Evolutionary conservation across 2,888 invertebrate species (phyloP), one percentile per base, ranked within the genome.

Genomic region (Ethmia dodecea): DNA sequence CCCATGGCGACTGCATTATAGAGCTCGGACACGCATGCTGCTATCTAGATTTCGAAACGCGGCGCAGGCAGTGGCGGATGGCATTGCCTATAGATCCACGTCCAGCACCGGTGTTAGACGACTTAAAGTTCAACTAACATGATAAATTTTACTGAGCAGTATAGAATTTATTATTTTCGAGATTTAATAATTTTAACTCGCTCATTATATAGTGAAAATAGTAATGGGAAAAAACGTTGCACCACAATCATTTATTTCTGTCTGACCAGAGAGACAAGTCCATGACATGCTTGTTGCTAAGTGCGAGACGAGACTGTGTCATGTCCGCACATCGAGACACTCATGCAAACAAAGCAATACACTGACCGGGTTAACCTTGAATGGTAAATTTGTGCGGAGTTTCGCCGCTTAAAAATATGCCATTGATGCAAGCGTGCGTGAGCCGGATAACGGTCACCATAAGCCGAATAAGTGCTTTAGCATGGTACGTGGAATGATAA

Each of bases 281-380:
- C 28, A 15, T 24, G 10, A 13, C 22, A 12, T 22, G 20, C 13
- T 26, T 13, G 35, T 38, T 32, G 24, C 28, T 8, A 14, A 37
- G 35, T 24, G 27, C 36, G 28, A 37, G 32, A 26, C 38, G 10
- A 28, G 22, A 15, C 34, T 28, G 10, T n/a, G 57, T 60, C n/a
- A n/a, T n/a, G n/a, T n/a, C n/a, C 59, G 53, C 46, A 55, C 58
- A 50, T 51, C 47, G 60, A 59, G 59, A 62, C 65, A 56, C 50
- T 67, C 66, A 59, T 69, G 73, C 75, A 77, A 76, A 83, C 79
- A 83, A 83, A 75, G 74, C 74, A 64, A 59, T 65, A 60, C 67
- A 68, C 67, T 84, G 79, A 86, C 86, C 86, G 78, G 83, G 86
- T 86, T 80, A 84, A 64, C 79, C 73, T 74, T 80, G 76, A 81